These are phyloP conservation scores for Drosophila mettleri DNA, from an alignment of 2,888 invertebrate genomes.

Conservation along the genomic window DNA sequence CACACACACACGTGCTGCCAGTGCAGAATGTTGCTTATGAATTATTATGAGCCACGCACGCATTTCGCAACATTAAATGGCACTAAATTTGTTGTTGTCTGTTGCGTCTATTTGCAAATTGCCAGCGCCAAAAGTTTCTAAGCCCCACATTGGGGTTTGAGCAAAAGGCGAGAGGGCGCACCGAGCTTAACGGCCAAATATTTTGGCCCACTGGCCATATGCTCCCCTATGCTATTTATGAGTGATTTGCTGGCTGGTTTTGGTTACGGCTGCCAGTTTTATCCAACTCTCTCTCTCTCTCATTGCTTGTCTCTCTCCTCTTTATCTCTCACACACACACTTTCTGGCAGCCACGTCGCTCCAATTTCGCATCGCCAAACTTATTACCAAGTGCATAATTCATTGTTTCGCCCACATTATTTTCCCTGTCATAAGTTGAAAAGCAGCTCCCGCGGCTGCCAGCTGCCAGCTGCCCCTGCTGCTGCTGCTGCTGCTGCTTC, in stretches of 20 bases:
- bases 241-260: slow-evolving; percentile 71
- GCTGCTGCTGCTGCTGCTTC: slow-evolving; percentile 6
- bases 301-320: no score
- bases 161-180: not conserved
- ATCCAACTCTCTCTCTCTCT: not conserved
- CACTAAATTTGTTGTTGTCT: slow-evolving; percentile 76
- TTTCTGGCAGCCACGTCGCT: slow-evolving; percentile 43
- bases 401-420: slow-evolving; percentile 81
- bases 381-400: slow-evolving; percentile 80
- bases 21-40: slow-evolving; percentile 77
- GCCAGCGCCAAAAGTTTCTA: slow-evolving; percentile 62
- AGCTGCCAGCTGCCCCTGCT: not conserved
- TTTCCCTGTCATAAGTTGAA: slow-evolving; percentile 75
- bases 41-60: slow-evolving; percentile 78
- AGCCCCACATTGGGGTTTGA: not conserved
- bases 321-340: not conserved
- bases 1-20: slow-evolving; percentile 49
- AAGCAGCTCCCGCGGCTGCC: slow-evolving; percentile 27
- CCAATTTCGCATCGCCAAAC: slow-evolving; percentile 73
- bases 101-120: slow-evolving; percentile 73
- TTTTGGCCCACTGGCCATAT: slow-evolving; percentile 55
- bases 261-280: slow-evolving; percentile 41
- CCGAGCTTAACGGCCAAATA: slow-evolving; percentile 11
- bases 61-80: slow-evolving; percentile 80
- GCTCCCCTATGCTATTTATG: slow-evolving; percentile 71